Base-by-base conservation (phyloP, 2,113 vertebrate species). In the Picathartes gymnocephalus region DNA sequence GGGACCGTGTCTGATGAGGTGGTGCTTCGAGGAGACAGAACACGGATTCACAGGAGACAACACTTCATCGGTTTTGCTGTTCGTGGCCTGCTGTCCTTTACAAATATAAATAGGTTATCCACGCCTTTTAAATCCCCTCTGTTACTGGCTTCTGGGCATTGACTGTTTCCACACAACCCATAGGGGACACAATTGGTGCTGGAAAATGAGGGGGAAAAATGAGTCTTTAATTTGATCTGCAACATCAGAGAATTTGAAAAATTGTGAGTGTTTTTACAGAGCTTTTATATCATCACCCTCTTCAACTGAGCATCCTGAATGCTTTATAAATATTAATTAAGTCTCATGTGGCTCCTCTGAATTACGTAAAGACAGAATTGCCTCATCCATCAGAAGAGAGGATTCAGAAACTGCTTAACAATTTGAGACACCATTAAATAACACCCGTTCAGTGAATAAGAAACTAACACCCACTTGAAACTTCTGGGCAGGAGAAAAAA, bases 241-340 rank as follows among this genome's bases (percentile, higher is more conserved):
- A 90, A 78, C 82, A 95, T 71, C 76, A 93, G 85, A 88, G 79
- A 81, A 69, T 80, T 73, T 93, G 90, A 94, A 93, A 95, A 94
- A 81, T 64, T 17, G 10, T 69, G 56, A 77, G 42, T 74, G 81
- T 51, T 92, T 95, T 90, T 81, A 82, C 45, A 68, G 65, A 53
- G 88, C 37, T 82, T 93, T 93, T 93, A 51, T 86, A 88, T 92
- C 86, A 92, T 92, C 87, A 91, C 28, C 62, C 84, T 85, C 96
- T 93, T 95, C 87, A 90, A 62, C 66, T 44, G 81, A 95, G 92
- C 66, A 95, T 95, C 88, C 76, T 74, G 86, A 93, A 88, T 81
- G 61, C 57, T 92, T 93, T 95, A 95, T 92, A 96, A 93, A 86
- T 93, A 95, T 94, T 96, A 95, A 96, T 95, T 93, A 94, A 92